Evolutionary conservation across 2,797 vertebrate species (phyloP).

Genomic region (Melanogrammus aeglefinus): DNA sequence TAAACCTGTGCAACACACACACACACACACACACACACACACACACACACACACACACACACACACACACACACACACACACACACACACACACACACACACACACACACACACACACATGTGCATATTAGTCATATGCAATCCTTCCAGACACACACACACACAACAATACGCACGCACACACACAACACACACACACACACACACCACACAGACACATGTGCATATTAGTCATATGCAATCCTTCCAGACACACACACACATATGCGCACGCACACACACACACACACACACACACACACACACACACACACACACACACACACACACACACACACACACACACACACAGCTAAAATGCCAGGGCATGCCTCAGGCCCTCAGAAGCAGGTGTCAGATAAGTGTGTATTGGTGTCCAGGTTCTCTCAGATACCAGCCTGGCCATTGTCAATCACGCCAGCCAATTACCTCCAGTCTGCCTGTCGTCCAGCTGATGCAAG

Average conservation of each 20-base stretch:
- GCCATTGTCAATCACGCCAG: constrained; percentile 17
- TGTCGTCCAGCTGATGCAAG: constrained; percentile 28
- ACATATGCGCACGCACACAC: not conserved
- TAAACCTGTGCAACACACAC: not conserved
- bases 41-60: constrained; percentile 1
- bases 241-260: not conserved
- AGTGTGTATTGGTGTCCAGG: constrained; percentile 16
- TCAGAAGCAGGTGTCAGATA: constrained; percentile 19
- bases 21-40: not conserved
- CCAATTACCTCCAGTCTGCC: constrained; percentile 26
- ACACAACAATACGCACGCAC: not conserved
- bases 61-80: not conserved
- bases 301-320: not conserved
- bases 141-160: not conserved
- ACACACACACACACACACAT: not conserved
- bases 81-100: not conserved
- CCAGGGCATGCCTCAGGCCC: not conserved
- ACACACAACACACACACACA: not conserved
- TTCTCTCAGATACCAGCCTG: constrained; percentile 14
- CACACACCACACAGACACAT: constrained; percentile 1
- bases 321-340: constrained; percentile 7
- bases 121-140: no score
- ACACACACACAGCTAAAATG: constrained; percentile 7
- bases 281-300: no score
- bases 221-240: not conserved